phyloP scores from a whole-genome alignment of 2,888 invertebrate species.

The Eumacrocentrus americanus region DNA sequence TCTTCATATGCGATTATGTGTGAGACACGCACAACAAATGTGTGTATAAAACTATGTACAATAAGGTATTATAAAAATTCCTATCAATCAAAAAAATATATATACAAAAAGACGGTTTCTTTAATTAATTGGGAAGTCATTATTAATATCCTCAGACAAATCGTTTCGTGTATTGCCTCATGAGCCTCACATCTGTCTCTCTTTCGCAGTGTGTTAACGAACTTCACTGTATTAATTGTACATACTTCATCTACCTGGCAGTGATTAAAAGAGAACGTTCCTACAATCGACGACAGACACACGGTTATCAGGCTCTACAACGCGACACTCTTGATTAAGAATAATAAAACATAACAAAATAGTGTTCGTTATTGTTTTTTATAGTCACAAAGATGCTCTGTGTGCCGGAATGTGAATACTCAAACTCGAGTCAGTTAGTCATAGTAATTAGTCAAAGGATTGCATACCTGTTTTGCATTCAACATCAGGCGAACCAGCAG shows the following conservation, averaged over 20 bases:
- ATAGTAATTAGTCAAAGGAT: slow-evolving; percentile 46
- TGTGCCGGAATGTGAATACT: slow-evolving; percentile 44
- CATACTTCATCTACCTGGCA: slow-evolving; percentile 29
- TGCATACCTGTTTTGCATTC: slow-evolving; percentile 73
- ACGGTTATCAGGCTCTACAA: slow-evolving; percentile 31
- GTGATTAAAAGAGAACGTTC: slow-evolving; percentile 1
- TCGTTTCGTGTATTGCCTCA: neutral
- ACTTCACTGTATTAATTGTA: slow-evolving; percentile 48
- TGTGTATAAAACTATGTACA: slow-evolving; percentile 26
- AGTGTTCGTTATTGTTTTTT: neutral
- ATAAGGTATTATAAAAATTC: neutral
- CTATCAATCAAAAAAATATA: slow-evolving; percentile 10
- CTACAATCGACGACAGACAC: slow-evolving; percentile 5
- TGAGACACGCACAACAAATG: slow-evolving; percentile 39
- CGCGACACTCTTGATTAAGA: slow-evolving; percentile 37
- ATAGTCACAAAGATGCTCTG: slow-evolving; percentile 37
- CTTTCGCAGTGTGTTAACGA: slow-evolving; percentile 53
- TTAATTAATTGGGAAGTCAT: neutral
- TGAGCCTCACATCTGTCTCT: slow-evolving; percentile 60
- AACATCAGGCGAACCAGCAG: slow-evolving; percentile 73
- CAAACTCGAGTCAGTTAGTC: neutral
- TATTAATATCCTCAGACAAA: neutral
- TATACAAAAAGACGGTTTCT: slow-evolving; percentile 16
- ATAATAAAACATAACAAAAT: too few species aligned
- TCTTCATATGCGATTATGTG: slow-evolving; percentile 64